phyloP scores from a whole-genome alignment of 2,113 vertebrate species.

The Anas platyrhynchos region DNA sequence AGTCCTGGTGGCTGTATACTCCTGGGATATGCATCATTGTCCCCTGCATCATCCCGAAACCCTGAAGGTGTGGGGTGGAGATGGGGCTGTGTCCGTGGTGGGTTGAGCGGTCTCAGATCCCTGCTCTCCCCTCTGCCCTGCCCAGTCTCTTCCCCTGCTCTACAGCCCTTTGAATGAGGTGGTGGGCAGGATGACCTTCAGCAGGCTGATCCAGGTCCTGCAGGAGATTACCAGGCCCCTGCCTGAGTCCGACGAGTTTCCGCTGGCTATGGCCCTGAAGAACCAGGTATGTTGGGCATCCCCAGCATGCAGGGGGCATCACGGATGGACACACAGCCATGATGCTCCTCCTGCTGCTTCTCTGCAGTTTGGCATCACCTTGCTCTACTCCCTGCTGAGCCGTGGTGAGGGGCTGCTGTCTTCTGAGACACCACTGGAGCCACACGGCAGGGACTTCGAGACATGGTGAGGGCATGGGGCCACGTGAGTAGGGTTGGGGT shows the following conservation, averaged over 20 bases:
- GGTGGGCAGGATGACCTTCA: slow-evolving; percentile 84
- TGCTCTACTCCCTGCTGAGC: slow-evolving; percentile 92
- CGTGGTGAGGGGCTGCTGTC: slow-evolving; percentile 90
- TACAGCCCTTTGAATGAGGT: slow-evolving; percentile 83
- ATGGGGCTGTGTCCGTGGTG: background rate
- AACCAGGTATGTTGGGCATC: slow-evolving; percentile 83
- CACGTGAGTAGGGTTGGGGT: background rate
- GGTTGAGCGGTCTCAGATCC: background rate
- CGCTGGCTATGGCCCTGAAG: slow-evolving; percentile 84
- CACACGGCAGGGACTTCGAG: slow-evolving; percentile 82
- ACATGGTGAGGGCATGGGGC: slow-evolving; percentile 79
- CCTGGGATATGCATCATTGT: rapidly evolving
- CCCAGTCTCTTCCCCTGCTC: slow-evolving; percentile 86
- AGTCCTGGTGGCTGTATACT: background rate
- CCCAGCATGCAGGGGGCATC: background rate
- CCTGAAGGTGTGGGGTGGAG: background rate
- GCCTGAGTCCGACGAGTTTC: slow-evolving; percentile 65
- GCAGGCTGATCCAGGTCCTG: slow-evolving; percentile 85
- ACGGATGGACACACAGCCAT: background rate
- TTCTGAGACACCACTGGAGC: slow-evolving; percentile 80
- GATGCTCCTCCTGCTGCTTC: background rate
- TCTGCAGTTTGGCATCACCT: slow-evolving; percentile 90
- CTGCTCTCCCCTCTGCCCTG: background rate
- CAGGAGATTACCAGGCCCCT: slow-evolving; percentile 78
- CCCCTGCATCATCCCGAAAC: background rate